These are phyloP conservation scores for Neolamprologus fasciatus DNA, from an alignment of 2,113 vertebrate genomes.

Conservation along the genomic window DNA sequence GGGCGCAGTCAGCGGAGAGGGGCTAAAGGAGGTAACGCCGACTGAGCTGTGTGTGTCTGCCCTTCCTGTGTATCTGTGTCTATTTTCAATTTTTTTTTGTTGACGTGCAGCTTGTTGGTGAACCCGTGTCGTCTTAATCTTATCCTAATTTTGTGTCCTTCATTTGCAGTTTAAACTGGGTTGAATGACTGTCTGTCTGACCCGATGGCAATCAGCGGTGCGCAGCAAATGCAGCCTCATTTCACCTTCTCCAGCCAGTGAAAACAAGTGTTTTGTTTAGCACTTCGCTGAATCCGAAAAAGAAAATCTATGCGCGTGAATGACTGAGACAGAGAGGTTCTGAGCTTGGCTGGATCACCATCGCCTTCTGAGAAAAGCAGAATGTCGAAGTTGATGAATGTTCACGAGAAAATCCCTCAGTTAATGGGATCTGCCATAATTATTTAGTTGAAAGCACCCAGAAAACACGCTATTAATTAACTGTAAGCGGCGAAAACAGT, in stretches of 20 bases:
- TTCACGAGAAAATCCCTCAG: not conserved
- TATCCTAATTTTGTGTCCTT: not conserved
- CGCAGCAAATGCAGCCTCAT: not conserved
- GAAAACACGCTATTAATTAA: not conserved
- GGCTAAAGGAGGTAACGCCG: conserved; percentile 24
- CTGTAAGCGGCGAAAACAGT: not conserved
- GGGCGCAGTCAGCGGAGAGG: not conserved
- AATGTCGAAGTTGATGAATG: not conserved
- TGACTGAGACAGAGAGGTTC: not conserved
- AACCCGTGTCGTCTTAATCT: not conserved
- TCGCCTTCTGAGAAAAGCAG: not conserved
- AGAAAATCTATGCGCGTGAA: not conserved
- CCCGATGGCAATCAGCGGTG: not conserved
- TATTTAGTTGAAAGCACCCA: not conserved
- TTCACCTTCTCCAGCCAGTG: conserved; percentile 19
- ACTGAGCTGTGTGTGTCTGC: not conserved
- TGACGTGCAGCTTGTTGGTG: not conserved
- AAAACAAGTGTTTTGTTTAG: not conserved
- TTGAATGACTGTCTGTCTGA: not conserved
- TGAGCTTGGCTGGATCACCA: not conserved
- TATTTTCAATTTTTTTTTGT: not conserved
- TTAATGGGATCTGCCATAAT: not conserved
- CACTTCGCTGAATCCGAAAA: not conserved
- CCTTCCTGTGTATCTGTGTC: not conserved
- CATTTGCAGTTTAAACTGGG: not conserved